Conservation (phyloP, 2,888 invertebrate species). For the Baronia brevicornis region DNA sequence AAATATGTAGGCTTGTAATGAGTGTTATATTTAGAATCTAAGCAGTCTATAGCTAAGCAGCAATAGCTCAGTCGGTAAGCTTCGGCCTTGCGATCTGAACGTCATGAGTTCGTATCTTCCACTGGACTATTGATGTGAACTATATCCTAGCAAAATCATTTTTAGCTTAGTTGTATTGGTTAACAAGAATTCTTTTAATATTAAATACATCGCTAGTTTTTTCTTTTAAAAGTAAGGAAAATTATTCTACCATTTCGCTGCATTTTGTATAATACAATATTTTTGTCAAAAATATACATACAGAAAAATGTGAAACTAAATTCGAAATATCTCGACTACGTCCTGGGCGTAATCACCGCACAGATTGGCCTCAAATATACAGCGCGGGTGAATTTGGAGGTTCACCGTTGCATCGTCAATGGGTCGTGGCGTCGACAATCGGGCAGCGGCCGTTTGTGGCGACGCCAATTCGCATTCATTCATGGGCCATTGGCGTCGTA, state of each 20-base stretch:
- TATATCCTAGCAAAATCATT: no score
- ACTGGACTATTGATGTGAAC: no score
- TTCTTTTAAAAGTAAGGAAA: neutral
- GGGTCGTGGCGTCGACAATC: constrained; percentile 63
- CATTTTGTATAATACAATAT: neutral
- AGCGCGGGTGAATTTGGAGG: constrained; percentile 46
- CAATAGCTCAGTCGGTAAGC: no score
- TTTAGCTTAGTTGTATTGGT: no score
- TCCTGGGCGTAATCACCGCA: constrained; percentile 30
- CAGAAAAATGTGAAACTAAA: constrained; percentile 14
- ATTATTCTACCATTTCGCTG: no score
- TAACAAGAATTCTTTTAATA: neutral
- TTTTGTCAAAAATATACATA: neutral
- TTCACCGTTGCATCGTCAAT: constrained; percentile 52
- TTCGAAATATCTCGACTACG: constrained; percentile 23
- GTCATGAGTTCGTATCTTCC: no score
- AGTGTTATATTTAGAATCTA: no score
- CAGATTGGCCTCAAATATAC: constrained; percentile 39
- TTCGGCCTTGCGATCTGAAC: no score
- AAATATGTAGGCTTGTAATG: no score
- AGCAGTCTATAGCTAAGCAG: no score
- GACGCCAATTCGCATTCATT: constrained; percentile 63
- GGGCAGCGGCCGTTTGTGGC: constrained; percentile 60
- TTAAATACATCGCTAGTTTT: neutral
- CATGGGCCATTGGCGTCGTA: constrained; percentile 45